Evolutionary conservation across 2,113 vertebrate species (phyloP).

Genomic region (Ptyas mucosa): DNA sequence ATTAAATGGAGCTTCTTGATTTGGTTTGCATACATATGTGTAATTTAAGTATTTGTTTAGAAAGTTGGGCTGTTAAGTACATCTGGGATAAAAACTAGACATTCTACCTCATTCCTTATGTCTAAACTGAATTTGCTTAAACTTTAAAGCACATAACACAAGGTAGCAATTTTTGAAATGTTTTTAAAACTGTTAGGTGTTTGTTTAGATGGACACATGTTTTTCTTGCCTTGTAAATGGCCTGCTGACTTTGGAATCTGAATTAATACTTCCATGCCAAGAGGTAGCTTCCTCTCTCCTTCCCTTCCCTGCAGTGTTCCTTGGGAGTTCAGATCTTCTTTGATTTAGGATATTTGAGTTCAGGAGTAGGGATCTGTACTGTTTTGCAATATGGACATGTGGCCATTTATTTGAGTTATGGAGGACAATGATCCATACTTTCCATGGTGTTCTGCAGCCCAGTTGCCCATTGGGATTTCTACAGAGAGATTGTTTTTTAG

Average conservation of each 20-base stretch:
- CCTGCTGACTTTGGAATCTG: neutral
- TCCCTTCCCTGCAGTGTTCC: neutral
- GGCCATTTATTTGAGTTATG: rapidly evolving
- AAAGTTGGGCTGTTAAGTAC: neutral
- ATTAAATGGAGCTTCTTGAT: neutral
- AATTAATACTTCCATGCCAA: neutral
- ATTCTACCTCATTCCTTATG: neutral
- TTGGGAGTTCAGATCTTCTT: neutral
- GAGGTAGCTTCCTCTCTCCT: neutral
- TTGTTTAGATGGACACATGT: neutral
- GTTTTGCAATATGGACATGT: neutral
- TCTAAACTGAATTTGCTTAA: neutral
- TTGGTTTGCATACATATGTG: neutral
- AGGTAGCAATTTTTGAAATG: neutral
- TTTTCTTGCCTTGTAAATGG: neutral
- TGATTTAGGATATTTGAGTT: neutral
- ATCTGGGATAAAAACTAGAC: neutral
- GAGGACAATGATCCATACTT: slow-evolving; percentile 33
- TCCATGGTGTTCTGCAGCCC: slow-evolving; percentile 30
- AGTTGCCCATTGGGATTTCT: slow-evolving; percentile 38
- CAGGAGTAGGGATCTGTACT: neutral
- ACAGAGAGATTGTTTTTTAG: slow-evolving; percentile 30
- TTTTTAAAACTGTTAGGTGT: neutral
- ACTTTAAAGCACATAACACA: neutral
- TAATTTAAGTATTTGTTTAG: neutral